Evolutionary conservation across 1,140 invertebrate genomes (phyloP).

Genomic region (Musca domestica): DNA sequence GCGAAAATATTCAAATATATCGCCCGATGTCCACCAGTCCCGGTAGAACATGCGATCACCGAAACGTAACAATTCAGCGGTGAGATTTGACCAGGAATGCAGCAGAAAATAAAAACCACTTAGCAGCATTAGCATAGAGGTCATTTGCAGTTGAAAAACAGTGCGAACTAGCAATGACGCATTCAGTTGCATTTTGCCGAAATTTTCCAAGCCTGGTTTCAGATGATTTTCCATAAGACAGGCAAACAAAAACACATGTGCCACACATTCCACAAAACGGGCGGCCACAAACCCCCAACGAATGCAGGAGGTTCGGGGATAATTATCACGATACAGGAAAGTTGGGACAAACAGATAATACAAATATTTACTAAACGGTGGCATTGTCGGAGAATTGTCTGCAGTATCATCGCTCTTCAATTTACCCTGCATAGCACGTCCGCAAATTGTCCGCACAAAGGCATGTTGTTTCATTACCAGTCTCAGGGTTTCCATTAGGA

Average conservation of each 20-base stretch:
- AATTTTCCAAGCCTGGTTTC: constrained; percentile 68
- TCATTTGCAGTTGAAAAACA: constrained; percentile 72
- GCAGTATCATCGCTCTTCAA: too few species aligned
- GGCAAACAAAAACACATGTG: constrained; percentile 74
- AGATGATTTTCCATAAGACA: constrained; percentile 77
- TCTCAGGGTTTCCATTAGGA: too few species aligned
- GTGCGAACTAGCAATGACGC: constrained; percentile 61
- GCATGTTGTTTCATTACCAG: too few species aligned
- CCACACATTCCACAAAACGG: constrained; percentile 72
- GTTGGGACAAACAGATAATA: constrained; percentile 91
- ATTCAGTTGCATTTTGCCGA: constrained; percentile 60
- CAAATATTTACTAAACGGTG: constrained; percentile 72
- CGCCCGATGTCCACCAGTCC: constrained; percentile 93
- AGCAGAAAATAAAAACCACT: constrained; percentile 81
- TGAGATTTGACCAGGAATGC: constrained; percentile 87
- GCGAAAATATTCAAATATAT: constrained; percentile 81
- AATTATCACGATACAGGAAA: constrained; percentile 78
- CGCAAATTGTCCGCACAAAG: too few species aligned
- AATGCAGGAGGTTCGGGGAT: constrained; percentile 76
- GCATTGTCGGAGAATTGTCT: constrained; percentile 40
- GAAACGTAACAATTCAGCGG: constrained; percentile 82
- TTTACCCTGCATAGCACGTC: too few species aligned
- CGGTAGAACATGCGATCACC: constrained; percentile 84
- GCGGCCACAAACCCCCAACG: constrained; percentile 71
- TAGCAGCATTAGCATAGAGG: constrained; percentile 71